phyloP scores from a whole-genome alignment of 2,113 vertebrate species.

The Tursiops truncatus region DNA sequence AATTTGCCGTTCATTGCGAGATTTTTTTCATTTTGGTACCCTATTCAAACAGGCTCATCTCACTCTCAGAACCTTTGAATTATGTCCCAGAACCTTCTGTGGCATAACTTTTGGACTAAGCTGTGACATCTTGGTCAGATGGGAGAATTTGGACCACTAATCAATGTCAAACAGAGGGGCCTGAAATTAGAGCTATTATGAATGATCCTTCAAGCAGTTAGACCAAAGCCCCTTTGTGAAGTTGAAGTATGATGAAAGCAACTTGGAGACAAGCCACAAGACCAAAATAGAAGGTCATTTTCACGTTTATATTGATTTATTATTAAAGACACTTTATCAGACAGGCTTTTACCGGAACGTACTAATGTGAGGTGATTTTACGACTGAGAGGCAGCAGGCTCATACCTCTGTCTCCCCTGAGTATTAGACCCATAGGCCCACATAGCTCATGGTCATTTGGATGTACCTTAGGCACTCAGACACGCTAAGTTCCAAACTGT shows the following conservation, averaged over 20 bases:
- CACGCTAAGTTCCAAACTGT: neutral
- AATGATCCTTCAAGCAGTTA: neutral
- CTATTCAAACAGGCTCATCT: neutral
- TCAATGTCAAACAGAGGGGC: neutral
- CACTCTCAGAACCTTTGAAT: neutral
- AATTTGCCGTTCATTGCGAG: neutral
- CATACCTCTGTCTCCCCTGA: neutral
- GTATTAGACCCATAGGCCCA: neutral
- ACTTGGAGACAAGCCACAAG: neutral
- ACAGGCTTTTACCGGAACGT: neutral
- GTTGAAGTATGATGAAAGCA: neutral
- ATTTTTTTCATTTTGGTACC: conserved; percentile 24
- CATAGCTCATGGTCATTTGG: neutral
- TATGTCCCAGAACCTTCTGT: neutral
- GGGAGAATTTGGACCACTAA: neutral
- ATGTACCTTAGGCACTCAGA: neutral
- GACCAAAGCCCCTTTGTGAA: neutral
- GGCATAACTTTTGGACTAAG: neutral
- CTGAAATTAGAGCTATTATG: neutral
- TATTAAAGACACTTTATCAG: neutral
- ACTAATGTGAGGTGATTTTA: neutral
- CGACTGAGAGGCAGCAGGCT: neutral
- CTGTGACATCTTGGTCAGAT: neutral
- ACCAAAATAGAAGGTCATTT: neutral
- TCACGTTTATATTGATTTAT: neutral